Conservation (phyloP, 2,888 invertebrate genomes). For the Drosophila subsilvestris region DNA sequence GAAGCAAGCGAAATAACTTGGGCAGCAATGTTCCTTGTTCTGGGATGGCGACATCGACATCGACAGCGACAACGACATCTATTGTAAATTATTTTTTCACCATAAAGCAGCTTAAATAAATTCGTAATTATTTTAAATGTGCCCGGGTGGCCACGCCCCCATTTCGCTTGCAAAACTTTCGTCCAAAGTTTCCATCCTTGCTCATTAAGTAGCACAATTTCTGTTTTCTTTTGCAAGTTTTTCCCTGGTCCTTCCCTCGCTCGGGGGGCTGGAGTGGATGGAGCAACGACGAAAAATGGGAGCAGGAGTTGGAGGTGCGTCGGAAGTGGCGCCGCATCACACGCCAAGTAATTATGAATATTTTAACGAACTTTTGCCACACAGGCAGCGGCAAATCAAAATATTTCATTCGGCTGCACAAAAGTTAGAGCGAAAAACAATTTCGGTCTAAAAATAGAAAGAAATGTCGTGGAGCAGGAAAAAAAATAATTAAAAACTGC, state of each 20-base stretch:
- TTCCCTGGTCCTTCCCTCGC: conserved; percentile 25
- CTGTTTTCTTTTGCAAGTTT: conserved; percentile 67
- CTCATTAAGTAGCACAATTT: conserved; percentile 79
- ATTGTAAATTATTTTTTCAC: conserved; percentile 71
- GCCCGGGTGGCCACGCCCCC: conserved; percentile 49
- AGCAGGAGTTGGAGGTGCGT: neutral
- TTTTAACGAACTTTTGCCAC: conserved; percentile 79
- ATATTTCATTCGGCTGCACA: conserved; percentile 72
- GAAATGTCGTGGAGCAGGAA: conserved; percentile 25
- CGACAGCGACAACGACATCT: conserved; percentile 14
- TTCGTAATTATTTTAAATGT: conserved; percentile 79
- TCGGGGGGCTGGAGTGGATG: neutral
- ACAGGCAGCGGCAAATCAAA: conserved; percentile 78
- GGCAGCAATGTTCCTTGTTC: conserved; percentile 2
- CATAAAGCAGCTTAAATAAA: conserved; percentile 77
- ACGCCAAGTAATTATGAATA: conserved; percentile 79
- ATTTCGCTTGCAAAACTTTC: conserved; percentile 57
- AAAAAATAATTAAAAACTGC: conserved; percentile 43
- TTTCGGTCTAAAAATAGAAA: conserved; percentile 62
- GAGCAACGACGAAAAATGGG: neutral
- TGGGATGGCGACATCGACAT: neutral
- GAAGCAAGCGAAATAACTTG: neutral
- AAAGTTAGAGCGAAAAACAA: conserved; percentile 72
- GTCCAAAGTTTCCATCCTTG: conserved; percentile 66
- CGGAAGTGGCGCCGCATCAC: conserved; percentile 71